Evolutionary conservation across 1,140 invertebrate species (phyloP).

Genomic region (Drosophila azteca): DNA sequence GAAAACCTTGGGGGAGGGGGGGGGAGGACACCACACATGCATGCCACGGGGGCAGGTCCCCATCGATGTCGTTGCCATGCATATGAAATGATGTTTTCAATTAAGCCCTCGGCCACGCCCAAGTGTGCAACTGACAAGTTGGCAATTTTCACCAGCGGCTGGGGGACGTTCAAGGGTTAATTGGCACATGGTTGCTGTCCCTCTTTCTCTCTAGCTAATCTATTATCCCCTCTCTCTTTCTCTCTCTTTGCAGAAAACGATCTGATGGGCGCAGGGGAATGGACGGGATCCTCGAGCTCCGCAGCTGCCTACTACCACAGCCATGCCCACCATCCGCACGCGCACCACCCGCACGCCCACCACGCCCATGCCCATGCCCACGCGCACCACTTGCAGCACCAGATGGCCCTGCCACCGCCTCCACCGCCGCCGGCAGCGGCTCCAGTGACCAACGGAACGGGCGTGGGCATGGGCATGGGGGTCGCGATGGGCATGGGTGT

Average conservation of each 20-base stretch:
- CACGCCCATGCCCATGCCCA: conserved; percentile 37
- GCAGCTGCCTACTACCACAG: conserved; percentile 55
- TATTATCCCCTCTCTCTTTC: neutral
- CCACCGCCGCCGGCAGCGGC: conserved; percentile 83
- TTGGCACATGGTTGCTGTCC: conserved; percentile 39
- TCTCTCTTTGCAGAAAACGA: conserved; percentile 73
- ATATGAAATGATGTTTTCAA: conserved; percentile 78
- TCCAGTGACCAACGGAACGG: conserved; percentile 78
- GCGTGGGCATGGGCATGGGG: conserved; percentile 34
- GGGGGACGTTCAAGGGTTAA: conserved; percentile 42
- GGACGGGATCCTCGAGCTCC: conserved; percentile 69
- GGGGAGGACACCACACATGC: conserved; percentile 26
- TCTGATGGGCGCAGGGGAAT: conserved; percentile 84
- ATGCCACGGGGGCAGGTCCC: neutral
- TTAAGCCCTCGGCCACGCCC: conserved; percentile 64
- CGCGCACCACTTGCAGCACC: conserved; percentile 62
- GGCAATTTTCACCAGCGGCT: conserved; percentile 17
- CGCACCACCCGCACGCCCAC: conserved; percentile 75
- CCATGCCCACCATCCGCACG: conserved; percentile 78
- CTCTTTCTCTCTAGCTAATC: neutral
- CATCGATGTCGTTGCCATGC: conserved; percentile 34
- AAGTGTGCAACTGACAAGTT: conserved; percentile 62
- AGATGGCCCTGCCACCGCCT: conserved; percentile 81
- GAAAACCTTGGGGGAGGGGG: neutral
- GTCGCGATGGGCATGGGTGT: conserved; percentile 27